Conservation (phyloP, 2,888 invertebrate species). For the Leptopilina myrica region DNA sequence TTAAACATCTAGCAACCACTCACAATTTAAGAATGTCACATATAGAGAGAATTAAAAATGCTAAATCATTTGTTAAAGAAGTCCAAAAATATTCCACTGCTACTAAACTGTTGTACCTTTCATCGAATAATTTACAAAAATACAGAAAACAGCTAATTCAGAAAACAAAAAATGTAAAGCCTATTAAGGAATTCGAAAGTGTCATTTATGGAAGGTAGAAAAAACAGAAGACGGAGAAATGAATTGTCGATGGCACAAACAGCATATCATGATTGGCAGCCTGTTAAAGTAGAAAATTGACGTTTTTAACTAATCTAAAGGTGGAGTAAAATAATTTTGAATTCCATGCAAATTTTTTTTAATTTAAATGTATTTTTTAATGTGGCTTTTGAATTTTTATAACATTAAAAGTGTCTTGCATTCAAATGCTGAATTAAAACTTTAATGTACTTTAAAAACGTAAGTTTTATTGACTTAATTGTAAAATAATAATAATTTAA, state of each 20-base stretch:
- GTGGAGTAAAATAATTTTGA: too few species aligned
- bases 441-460: too few species aligned
- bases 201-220: neutral
- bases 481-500: too few species aligned
- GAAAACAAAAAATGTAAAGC: neutral
- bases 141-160: too few species aligned
- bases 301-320: neutral
- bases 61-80: neutral
- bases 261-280: neutral
- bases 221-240: neutral
- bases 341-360: too few species aligned
- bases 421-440: too few species aligned
- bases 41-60: constrained; percentile 24
- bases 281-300: neutral
- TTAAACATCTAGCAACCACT: constrained; percentile 37
- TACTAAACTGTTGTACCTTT: neutral
- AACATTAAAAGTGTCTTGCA: too few species aligned
- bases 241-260: neutral
- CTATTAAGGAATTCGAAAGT: neutral
- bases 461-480: too few species aligned
- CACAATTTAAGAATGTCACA: constrained; percentile 39
- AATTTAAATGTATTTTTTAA: too few species aligned
- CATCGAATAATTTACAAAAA: neutral
- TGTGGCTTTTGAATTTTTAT: too few species aligned
- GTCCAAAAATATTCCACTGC: constrained; percentile 10